These are phyloP conservation scores for Habropoda laboriosa DNA, from an alignment of 1,140 invertebrate genomes.

Conservation along the genomic window DNA sequence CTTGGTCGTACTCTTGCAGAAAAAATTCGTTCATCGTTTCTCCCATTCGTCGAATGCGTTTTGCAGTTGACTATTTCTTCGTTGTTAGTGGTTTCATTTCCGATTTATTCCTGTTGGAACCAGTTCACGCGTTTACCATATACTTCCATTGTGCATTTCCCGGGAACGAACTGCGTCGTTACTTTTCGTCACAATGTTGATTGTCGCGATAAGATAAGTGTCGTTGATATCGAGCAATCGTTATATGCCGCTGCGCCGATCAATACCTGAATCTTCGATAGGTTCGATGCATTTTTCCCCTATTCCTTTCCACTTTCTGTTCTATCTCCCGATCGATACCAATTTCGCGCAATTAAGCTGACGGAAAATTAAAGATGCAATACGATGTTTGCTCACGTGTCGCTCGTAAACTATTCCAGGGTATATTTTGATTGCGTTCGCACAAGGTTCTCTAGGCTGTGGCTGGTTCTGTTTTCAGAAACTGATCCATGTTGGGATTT, in stretches of 20 bases:
- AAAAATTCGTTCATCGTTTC: not conserved
- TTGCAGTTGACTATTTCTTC: not conserved
- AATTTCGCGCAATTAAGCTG: not conserved
- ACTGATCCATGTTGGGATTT: not conserved
- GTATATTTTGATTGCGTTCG: not conserved
- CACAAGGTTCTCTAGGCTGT: not conserved
- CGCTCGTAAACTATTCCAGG: not conserved
- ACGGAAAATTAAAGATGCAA: not conserved
- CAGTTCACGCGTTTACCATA: not conserved
- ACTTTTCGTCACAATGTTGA: constrained; percentile 27
- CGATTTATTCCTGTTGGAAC: constrained; percentile 13
- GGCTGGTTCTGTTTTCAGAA: not conserved
- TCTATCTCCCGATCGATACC: not conserved
- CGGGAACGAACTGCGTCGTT: constrained; percentile 46
- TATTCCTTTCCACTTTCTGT: too few relatives aligned
- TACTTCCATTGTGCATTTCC: not conserved
- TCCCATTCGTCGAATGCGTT: not conserved
- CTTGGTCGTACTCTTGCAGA: not conserved
- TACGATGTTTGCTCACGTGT: not conserved
- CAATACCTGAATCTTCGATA: constrained; percentile 36
- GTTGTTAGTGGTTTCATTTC: constrained; percentile 8
- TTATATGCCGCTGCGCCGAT: constrained; percentile 19
- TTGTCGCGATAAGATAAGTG: constrained; percentile 57
- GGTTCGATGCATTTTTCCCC: not conserved
- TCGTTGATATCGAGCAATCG: constrained; percentile 41